phyloP scores from a whole-genome alignment of 1,140 invertebrate genomes.

The Zaprionus taronus region DNA sequence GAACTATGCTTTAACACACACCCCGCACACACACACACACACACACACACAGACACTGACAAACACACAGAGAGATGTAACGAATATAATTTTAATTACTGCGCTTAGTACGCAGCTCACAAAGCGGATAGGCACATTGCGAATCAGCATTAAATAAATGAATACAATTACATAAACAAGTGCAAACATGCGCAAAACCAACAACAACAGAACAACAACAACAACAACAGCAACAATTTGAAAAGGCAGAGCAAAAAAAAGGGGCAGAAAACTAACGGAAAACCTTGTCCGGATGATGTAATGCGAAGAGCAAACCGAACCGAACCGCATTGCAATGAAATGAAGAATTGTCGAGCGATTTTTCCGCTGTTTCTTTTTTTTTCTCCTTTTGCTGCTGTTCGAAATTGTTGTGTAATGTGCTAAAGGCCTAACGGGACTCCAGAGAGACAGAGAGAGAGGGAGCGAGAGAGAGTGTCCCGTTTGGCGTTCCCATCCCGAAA shows the following conservation, averaged over 20 bases:
- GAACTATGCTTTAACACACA: conserved; percentile 63
- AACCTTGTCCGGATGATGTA: conserved; percentile 56
- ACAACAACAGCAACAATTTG: conserved; percentile 9
- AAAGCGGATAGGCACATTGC: conserved; percentile 35
- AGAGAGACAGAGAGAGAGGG: neutral
- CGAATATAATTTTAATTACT: conserved; percentile 80
- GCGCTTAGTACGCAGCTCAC: conserved; percentile 43
- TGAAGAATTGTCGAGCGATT: conserved; percentile 54
- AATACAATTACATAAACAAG: conserved; percentile 45
- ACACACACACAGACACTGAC: neutral
- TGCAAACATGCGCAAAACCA: conserved; percentile 18
- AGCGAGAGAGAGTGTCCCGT: neutral
- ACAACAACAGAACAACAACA: conserved; percentile 3
- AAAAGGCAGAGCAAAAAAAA: conserved; percentile 20
- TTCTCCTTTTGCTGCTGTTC: neutral
- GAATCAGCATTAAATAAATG: conserved; percentile 23
- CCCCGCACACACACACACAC: neutral
- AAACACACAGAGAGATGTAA: conserved; percentile 32
- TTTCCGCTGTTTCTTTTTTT: neutral
- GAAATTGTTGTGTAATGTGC: conserved; percentile 10
- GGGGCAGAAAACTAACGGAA: conserved; percentile 25
- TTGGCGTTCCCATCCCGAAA: neutral
- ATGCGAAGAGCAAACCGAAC: conserved; percentile 36
- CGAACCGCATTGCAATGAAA: conserved; percentile 64
- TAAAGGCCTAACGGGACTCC: conserved; percentile 8